Evolutionary conservation across 2,888 invertebrate species (phyloP), one percentile per base, ranked within the genome.

Genomic region (Trilocha varians): DNA sequence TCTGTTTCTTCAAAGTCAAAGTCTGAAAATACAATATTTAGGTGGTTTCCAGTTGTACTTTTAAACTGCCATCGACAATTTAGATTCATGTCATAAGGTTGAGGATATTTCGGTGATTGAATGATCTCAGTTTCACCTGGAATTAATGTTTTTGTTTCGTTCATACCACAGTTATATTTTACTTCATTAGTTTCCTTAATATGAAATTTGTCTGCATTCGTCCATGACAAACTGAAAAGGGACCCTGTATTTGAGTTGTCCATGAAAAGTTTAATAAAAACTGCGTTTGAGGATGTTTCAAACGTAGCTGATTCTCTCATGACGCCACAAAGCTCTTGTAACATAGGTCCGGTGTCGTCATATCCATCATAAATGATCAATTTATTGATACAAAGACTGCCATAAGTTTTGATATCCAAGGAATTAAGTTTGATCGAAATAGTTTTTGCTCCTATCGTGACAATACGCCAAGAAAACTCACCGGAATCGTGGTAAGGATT

Each of bases 91-190:
- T 54, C 82, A 65, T 96, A 96, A 1, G 89, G 88, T 38, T 79
- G 11, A 0, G 95, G 95, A 76, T 89, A 96, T 39, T 93, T 92
- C 0, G 96, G 96, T 3, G 96, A 94, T 1, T 65, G 74, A 9
- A 96, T 68, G 3, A 58, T 61, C 3, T 48, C 41, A 1, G 33
- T 41, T 8, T 42, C 38, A 4, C 65, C 68, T 13, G 69, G 53
- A 38, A 44, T 34, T 40, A 86, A 40, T 1, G 57, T 32, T 46
- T 62, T 41, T n/a, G 72, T 82, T 15, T 54, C 39, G 53, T 82
- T 83, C 4, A 49, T 57, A 14, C 84, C 85, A 55, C 85, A 85
- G 45, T 78, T 84, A 11, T 64, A 54, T 43, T 43, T 53, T 6
- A 49, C 42, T 4, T 34, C 39, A 5, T 42, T 33, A 39, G 54